Conservation (phyloP, 1,140 invertebrate species). For the Hylaeus volcanicus region DNA sequence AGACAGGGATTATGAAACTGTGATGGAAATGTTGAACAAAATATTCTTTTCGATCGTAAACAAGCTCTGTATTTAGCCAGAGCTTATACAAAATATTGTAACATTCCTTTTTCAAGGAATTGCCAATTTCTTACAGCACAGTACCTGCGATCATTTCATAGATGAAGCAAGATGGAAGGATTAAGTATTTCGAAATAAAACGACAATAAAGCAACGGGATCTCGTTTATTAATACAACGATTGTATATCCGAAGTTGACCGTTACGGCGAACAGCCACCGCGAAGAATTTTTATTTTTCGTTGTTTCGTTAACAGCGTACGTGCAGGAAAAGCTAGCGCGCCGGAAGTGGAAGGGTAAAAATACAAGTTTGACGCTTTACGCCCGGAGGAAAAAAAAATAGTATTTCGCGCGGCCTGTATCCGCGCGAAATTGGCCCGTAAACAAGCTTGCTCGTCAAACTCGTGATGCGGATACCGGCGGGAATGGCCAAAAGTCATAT, state of each 20-base stretch:
- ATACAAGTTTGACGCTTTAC: constrained; percentile 56
- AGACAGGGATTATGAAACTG: too few species aligned
- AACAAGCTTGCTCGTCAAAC: constrained; percentile 62
- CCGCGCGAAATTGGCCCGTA: constrained; percentile 59
- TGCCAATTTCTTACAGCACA: too few species aligned
- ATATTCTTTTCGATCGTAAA: too few species aligned
- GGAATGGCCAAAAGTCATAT: constrained; percentile 56
- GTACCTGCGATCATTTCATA: too few species aligned
- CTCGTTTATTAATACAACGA: background rate
- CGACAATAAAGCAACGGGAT: background rate
- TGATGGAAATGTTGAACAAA: too few species aligned
- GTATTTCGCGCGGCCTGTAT: constrained; percentile 57
- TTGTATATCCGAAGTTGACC: background rate
- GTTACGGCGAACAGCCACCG: background rate
- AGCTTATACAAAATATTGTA: too few species aligned
- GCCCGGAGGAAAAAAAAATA: constrained; percentile 41
- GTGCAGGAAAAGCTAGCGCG: background rate
- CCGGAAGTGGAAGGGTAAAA: constrained; percentile 37
- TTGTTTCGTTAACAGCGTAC: background rate
- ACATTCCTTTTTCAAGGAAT: too few species aligned
- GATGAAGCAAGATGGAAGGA: background rate
- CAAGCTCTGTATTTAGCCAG: too few species aligned
- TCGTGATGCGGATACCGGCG: constrained; percentile 52
- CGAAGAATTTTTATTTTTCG: background rate
- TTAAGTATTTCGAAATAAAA: background rate